Evolutionary conservation across 2,888 invertebrate genomes (phyloP), one percentile per base, ranked within the genome.

Genomic region (Hymenopus coronatus): DNA sequence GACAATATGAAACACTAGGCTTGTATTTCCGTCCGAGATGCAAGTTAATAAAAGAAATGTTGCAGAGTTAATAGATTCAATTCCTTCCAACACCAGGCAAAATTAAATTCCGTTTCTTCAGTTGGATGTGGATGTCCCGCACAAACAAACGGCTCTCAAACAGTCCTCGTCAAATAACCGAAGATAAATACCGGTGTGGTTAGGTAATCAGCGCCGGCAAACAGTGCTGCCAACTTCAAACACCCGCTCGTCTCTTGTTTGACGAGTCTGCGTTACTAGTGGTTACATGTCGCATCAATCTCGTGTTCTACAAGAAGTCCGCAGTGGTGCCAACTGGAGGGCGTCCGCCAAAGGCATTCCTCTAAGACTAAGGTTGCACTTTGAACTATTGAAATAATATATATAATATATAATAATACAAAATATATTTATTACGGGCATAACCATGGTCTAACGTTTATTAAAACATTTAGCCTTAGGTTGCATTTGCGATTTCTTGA

Each of bases 131-230:
- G 25, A 70, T 70, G 54, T 70, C 54, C 54, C 54, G 20, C 54
- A 70, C 54, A 70, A 70, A 70, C 25, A 70, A 70, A 70, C 54
- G 54, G 25, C 25, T 70, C 54, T 70, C 54, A 70, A 70, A 70
- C 54, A 70, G 86, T 86, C 54, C 15, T 28, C 86, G 27, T 81
- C 86, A 86, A 86, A 86, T 86, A 81, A 28, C 28, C 86, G 86
- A 86, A 86, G 86, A 86, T 81, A 86, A 86, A 86, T 81, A 86
- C 81, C 54, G 86, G 28, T 28, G 70, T 28, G 86, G 86, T 28
- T 70, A 28, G 27, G 86, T 54, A 86, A 86, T 86, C 86, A 86
- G 81, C 54, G 54, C 54, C 54, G 25, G 54, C 54, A 70, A 70
- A 70, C 54, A 70, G 20, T 70, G 54, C 54, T 70, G 54, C 54